Base-by-base conservation (phyloP, 2,113 vertebrate genomes). In the Podiceps cristatus region DNA sequence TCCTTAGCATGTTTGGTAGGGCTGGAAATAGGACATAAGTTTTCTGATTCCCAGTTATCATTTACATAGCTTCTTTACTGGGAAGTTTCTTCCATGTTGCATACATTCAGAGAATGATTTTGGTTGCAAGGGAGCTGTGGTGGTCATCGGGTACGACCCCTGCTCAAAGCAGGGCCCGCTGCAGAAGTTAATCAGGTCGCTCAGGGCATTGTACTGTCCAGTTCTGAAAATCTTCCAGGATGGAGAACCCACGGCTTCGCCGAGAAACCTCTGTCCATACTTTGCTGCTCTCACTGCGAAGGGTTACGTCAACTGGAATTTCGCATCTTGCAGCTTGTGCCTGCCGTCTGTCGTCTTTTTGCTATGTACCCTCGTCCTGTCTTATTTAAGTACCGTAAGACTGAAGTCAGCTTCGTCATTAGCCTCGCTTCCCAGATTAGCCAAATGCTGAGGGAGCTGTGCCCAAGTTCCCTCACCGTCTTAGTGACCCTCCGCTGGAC, bases 241-340 rank as follows among this genome's bases (percentile, higher is more conserved):
- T 1, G 1, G 58, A 64, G 8, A 42, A 68, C 10, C 33, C 33
- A 9, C 44, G 56, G 74, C 19, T 90, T 67, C 4, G 1, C 47
- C 62, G 33, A n/a, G 35, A 17, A 64, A 4, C 13, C 60, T 66
- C 40, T 89, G 50, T 33, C 37, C 6, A 2, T 76, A 44, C 71
- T 63, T 75, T 78, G 22, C 52, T 15, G 13, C 56, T 59, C 7
- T 53, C 13, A 1, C 4, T 67, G 56, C 0, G 0, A 68, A 15
- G 20, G 29, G 4, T 45, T 52, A 3, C 7, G 2, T 76, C 75
- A 95, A 22, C 33, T 80, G 75, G 24, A 69, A 12, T 81, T 78
- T 72, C n/a, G 19, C 35, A 14, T 56, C 49, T 25, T 82, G 69
- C 37, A 45, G 15, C 25, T 20, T 90, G 25, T 76, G 31, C 49